Conservation (phyloP, 2,888 invertebrate genomes). For the Allygus modestus region DNA sequence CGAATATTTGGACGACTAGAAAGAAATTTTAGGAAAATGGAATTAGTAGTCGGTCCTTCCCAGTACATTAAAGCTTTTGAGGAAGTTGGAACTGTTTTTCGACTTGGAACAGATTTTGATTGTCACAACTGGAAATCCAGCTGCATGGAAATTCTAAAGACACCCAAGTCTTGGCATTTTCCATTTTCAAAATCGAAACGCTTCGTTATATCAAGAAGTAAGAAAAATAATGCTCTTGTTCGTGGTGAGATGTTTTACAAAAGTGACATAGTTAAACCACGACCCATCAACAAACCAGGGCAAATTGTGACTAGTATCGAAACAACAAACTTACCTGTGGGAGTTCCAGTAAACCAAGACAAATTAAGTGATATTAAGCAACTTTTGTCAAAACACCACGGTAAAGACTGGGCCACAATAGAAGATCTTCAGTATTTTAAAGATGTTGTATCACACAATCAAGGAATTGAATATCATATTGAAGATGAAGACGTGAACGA, state of each 20-base stretch:
- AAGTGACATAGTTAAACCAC: background rate
- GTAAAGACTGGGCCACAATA: background rate
- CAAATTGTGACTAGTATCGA: background rate
- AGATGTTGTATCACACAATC: background rate
- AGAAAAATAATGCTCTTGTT: background rate
- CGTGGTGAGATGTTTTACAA: constrained; percentile 9
- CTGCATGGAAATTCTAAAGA: background rate
- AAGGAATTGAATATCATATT: background rate
- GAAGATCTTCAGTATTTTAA: background rate
- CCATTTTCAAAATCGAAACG: background rate
- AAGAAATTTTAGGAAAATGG: constrained; percentile 63
- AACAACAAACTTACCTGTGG: background rate
- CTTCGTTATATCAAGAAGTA: background rate
- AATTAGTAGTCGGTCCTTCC: constrained; percentile 60
- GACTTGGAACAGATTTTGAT: constrained; percentile 29
- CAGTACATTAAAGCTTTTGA: constrained; percentile 63
- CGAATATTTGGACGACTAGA: constrained; percentile 65
- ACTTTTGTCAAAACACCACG: background rate
- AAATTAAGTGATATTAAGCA: background rate
- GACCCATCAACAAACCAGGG: background rate
- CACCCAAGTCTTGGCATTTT: background rate
- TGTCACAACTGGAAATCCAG: constrained; percentile 1
- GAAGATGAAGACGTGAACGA: background rate
- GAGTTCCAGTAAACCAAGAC: too few species aligned
- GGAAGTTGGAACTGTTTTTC: constrained; percentile 53